A percentile compares a stretch with the other conserved stretches of the same genome.
phyloP scores from a whole-genome alignment of 2,797 vertebrate species.

The Lepilemur septentrionalis region DNA sequence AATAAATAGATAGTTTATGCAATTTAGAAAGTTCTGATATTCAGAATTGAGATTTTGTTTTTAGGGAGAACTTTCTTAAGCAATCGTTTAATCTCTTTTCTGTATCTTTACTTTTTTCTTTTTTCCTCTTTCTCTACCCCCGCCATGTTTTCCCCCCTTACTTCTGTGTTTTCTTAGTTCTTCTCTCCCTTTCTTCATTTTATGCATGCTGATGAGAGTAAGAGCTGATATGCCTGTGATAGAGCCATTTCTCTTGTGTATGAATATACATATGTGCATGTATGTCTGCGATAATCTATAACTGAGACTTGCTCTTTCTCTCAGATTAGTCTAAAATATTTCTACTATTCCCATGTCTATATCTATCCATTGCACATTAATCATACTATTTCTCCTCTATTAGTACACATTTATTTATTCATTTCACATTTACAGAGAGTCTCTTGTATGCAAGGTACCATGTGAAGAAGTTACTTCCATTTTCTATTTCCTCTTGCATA shows the following conservation, averaged over 20 bases:
- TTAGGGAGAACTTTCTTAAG: neutral
- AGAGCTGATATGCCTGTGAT: neutral
- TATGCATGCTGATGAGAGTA: neutral
- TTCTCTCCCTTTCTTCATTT: neutral
- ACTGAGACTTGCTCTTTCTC: neutral
- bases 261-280: rapidly evolving
- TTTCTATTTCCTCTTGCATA: neutral
- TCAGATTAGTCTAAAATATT: neutral
- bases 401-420: neutral
- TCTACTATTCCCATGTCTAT: neutral
- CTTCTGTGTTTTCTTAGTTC: neutral
- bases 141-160: neutral
- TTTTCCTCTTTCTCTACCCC: neutral
- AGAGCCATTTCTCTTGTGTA: neutral
- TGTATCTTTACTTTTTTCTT: neutral
- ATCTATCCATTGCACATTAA: neutral
- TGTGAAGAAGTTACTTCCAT: neutral
- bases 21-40: neutral
- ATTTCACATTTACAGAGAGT: neutral
- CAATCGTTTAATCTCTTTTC: neutral
- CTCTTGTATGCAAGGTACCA: neutral
- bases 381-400: neutral
- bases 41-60: neutral
- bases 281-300: neutral
- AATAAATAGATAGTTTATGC: neutral